Base-by-base conservation (phyloP, 2,888 invertebrate genomes). In the Diabrotica balteata region DNA sequence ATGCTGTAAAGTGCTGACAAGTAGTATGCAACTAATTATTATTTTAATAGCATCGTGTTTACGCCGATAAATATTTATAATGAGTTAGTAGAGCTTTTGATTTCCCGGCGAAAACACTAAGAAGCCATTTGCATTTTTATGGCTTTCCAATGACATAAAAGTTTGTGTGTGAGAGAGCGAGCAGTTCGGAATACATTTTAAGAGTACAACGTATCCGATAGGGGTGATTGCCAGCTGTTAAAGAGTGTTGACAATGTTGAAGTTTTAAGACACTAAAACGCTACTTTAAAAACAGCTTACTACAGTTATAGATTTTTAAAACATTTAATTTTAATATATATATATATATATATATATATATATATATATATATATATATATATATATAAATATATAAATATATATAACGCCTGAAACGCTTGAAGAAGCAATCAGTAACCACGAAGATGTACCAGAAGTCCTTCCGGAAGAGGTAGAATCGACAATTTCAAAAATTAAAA, bases 1-100 rank as follows among this genome's bases (percentile, higher is more conserved):
- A 72, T 70, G 73, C 58, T 67, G 70, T 70, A 68, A 72, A 72
- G 73, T 73, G 73, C 70, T 73, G 72, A 73, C 72, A 73, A 70
- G 70, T 73, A 72, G 69, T 68, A 69, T 60, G 64, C 53, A 65
- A 66, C 68, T 71, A 73, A 73, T 73, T 73, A 73, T 71, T 73
- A 69, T 73, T 71, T 73, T 70, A 73, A 70, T 73, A 68, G 73
- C 73, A 67, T 71, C 65, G 69, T 66, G 73, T 73, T 71, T 66
- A 73, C 68, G 68, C 65, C 58, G 68, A 73, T 73, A 73, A 73
- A 73, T 73, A 73, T 73, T 73, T 73, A 71, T 69, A 42, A 54
- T 52, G 49, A 66, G 66, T 69, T 68, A 62, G 66, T 59, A 66
- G 67, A 54, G 68, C 71, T 71, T 73, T 73, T 68, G 69, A 71